Conservation (phyloP, 2,888 invertebrate species). For the Amblyjoppa fuscipennis region DNA sequence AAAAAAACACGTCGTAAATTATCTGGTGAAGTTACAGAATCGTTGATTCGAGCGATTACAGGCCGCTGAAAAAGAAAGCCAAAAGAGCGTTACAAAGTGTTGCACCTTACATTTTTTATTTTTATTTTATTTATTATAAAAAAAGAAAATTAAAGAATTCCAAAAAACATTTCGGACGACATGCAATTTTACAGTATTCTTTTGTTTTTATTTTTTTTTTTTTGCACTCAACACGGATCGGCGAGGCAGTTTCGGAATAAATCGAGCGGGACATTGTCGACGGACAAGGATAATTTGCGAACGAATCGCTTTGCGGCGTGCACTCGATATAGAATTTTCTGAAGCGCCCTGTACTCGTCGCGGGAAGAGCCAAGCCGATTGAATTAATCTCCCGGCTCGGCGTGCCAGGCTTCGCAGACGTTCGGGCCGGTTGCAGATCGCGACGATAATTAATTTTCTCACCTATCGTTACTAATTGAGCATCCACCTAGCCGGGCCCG, state of each 20-base stretch:
- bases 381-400: conserved; percentile 73
- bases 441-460: conserved; percentile 77
- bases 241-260: too few species aligned
- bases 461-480: conserved; percentile 77
- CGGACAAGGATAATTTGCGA: background rate
- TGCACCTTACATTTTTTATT: too few species aligned
- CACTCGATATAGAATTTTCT: conserved; percentile 19
- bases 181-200: too few species aligned
- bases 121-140: too few species aligned
- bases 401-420: conserved; percentile 48
- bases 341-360: conserved; percentile 25
- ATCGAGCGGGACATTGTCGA: too few species aligned
- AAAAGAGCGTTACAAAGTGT: too few species aligned
- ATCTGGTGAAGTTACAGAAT: background rate
- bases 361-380: conserved; percentile 61
- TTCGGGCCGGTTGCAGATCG: conserved; percentile 42
- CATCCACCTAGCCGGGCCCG: conserved; percentile 62
- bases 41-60: too few species aligned
- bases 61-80: too few species aligned
- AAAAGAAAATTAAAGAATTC: too few species aligned
- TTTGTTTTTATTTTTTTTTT: too few species aligned
- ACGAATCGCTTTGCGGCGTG: conserved; percentile 17
- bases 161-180: too few species aligned
- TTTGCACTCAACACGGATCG: too few species aligned
- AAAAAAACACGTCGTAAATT: background rate